Percentiles rank a stretch among this genome's conserved stretches.
These are phyloP conservation scores for Guaruba guarouba DNA, from an alignment of 2,113 vertebrate genomes.

Conservation along the genomic window DNA sequence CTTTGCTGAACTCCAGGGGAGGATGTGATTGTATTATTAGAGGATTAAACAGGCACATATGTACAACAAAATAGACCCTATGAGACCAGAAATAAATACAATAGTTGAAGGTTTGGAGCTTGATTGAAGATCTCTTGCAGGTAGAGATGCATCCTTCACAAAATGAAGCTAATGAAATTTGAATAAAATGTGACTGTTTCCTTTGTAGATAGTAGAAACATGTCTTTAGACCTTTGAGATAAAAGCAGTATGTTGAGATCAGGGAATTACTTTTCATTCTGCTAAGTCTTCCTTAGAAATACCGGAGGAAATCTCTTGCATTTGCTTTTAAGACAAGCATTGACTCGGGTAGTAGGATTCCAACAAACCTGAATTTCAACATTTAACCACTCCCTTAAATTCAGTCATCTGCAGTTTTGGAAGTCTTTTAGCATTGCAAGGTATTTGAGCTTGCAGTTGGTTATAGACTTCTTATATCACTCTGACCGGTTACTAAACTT, in stretches of 20 bases:
- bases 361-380: constrained; percentile 58
- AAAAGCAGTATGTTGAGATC: not conserved
- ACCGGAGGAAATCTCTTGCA: not conserved
- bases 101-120: not conserved
- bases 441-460: not conserved
- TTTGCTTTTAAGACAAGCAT: constrained; percentile 21
- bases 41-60: not conserved
- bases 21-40: not conserved
- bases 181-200: not conserved
- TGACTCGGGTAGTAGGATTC: constrained; percentile 12
- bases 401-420: not conserved
- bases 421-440: not conserved
- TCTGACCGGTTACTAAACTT: not conserved
- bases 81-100: not conserved
- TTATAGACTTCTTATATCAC: not conserved
- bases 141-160: not conserved
- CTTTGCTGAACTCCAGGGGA: not conserved
- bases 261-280: not conserved
- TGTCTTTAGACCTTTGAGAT: not conserved
- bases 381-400: constrained; percentile 29
- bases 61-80: not conserved
- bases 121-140: not conserved
- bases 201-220: not conserved
- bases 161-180: not conserved
- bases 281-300: not conserved